Conservation (phyloP, 2,113 vertebrate species). For the Heloderma charlesbogerti region DNA sequence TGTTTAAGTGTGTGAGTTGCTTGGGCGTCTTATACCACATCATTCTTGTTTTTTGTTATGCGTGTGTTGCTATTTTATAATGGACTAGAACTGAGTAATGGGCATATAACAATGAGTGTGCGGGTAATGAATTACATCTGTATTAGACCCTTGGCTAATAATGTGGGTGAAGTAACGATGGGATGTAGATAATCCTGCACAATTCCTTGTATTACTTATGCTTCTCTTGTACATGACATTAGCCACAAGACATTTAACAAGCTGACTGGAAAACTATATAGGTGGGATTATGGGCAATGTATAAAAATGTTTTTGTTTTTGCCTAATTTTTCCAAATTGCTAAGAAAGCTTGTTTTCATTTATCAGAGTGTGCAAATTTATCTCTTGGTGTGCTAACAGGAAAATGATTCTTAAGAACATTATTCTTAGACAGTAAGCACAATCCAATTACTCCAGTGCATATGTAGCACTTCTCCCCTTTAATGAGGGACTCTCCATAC, state of each 20-base stretch:
- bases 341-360: not conserved
- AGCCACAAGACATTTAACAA: not conserved
- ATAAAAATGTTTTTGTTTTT: not conserved
- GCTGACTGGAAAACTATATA: not conserved
- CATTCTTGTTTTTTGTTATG: not conserved
- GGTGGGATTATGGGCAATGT: not conserved
- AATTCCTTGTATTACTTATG: not conserved
- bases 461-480: not conserved
- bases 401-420: too few species aligned
- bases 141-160: accelerated
- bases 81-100: not conserved
- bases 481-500: too few species aligned
- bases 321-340: not conserved
- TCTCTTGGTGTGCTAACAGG: not conserved
- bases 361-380: not conserved
- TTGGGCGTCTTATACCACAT: not conserved
- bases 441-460: not conserved
- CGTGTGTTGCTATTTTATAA: not conserved
- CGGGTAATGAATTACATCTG: not conserved
- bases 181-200: not conserved
- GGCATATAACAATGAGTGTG: not conserved
- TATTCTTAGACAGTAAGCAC: not conserved
- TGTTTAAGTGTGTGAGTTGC: not conserved
- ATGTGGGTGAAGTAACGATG: not conserved
- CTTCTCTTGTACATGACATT: too few species aligned